These are phyloP conservation scores for Enteromius treurensis DNA, from an alignment of 2,797 vertebrate species.

Conservation along the genomic window DNA sequence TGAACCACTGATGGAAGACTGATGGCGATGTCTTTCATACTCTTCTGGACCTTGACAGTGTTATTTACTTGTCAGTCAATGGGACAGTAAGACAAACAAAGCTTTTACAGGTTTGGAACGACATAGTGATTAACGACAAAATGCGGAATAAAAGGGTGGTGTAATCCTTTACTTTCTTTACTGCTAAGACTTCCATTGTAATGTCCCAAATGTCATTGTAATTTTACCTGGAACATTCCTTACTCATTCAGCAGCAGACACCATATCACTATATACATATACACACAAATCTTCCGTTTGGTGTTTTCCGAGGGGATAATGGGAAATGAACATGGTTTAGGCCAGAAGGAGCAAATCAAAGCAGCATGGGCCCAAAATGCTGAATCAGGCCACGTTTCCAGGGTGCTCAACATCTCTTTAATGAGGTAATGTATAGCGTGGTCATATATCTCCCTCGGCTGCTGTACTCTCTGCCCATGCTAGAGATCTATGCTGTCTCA, in stretches of 20 bases:
- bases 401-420: conserved; percentile 67
- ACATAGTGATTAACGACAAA: too few species aligned
- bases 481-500: conserved; percentile 70
- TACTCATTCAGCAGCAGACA: not conserved
- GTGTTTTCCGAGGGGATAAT: conserved; percentile 10
- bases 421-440: conserved; percentile 67
- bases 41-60: too few species aligned
- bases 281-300: not conserved
- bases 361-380: conserved; percentile 68
- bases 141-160: too few species aligned
- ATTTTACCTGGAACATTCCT: not conserved
- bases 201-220: not conserved
- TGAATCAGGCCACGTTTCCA: conserved; percentile 74
- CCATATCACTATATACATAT: not conserved
- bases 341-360: conserved; percentile 54
- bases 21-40: too few species aligned
- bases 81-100: too few species aligned
- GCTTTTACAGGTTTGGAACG: too few species aligned
- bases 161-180: not conserved
- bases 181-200: not conserved
- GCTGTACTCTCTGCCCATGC: conserved; percentile 64
- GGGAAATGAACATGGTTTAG: conserved; percentile 10
- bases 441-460: conserved; percentile 75
- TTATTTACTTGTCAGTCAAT: too few species aligned
- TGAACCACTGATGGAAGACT: too few species aligned